Conservation (phyloP, 2,888 invertebrate genomes). For the Scaptomyza parva region DNA sequence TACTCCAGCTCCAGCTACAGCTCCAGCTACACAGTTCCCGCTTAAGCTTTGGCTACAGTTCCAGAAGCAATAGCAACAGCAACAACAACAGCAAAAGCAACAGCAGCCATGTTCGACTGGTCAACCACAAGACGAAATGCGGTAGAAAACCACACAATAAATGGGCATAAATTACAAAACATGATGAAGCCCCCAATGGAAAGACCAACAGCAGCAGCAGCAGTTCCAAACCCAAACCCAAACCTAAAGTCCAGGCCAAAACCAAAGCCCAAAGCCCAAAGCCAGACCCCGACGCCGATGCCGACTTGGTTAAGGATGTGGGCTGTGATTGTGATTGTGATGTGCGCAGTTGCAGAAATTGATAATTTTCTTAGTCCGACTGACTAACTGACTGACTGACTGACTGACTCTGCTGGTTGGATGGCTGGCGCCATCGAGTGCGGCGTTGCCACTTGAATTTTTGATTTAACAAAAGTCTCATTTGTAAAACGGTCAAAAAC, state of each 20-base stretch:
- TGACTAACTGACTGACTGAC: constrained; percentile 13
- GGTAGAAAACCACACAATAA: constrained; percentile 76
- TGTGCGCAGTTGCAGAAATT: constrained; percentile 55
- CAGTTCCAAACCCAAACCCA: constrained; percentile 7
- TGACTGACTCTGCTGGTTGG: constrained; percentile 54
- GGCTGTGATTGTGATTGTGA: constrained; percentile 36
- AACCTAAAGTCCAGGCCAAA: too few relatives aligned
- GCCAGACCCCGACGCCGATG: not conserved
- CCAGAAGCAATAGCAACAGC: constrained; percentile 15
- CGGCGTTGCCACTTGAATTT: constrained; percentile 78
- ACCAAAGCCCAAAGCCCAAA: not conserved
- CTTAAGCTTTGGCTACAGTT: constrained; percentile 10
- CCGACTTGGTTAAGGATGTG: constrained; percentile 29
- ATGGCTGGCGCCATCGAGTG: constrained; percentile 76
- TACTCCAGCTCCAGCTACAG: constrained; percentile 45
- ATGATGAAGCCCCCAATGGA: constrained; percentile 60
- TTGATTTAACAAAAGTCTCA: constrained; percentile 77
- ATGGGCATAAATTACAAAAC: constrained; percentile 78
- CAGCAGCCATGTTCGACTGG: constrained; percentile 54
- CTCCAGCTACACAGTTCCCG: constrained; percentile 22
- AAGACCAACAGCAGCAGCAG: too few relatives aligned
- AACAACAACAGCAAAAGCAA: constrained; percentile 11
- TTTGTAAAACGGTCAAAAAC: constrained; percentile 70
- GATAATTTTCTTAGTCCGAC: constrained; percentile 64
- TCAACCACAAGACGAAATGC: constrained; percentile 74